Evolutionary conservation across 2,797 vertebrate species (phyloP), one percentile per base, ranked within the genome.

Genomic region (Astyanax mexicanus): DNA sequence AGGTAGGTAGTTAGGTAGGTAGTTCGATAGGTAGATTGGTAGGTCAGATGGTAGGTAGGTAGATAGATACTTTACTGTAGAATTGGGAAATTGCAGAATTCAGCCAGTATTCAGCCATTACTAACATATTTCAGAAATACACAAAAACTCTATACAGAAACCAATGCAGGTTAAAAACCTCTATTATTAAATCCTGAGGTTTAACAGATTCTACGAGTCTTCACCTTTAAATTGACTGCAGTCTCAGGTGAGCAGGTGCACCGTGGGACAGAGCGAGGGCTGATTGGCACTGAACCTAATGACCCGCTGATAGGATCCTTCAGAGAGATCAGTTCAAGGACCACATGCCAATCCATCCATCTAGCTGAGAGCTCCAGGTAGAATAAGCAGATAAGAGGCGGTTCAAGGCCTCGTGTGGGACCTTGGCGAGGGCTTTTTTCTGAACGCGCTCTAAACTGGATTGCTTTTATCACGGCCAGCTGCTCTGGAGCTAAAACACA

Each of bases 241-340:
- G 19, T 11, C 47, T 51, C n/a, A 23, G 47, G n/a, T 23, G 3
- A n/a, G 23, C n/a, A 23, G 9, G 47, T 51, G 19, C 47, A 23
- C 11, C 51, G 47, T 21, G n/a, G n/a, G 47, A 51, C 47, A 51
- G n/a, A 23, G 19, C 5, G n/a, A 51, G 19, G 19, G 47, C 47
- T 51, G 47, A 51, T 47, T 23, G 47, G 47, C 47, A 51, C 47
- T 9, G 10, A 51, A 12, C 25, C 52, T 29, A 29, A 55, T 27
- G 25, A 55, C 52, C 25, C 25, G 6, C 52, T 13, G 52, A 55
- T 27, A 29, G 23, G 25, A 21, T 10, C 47, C 47, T 51, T 51
- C 47, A 21, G 19, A 51, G 19, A 19, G 47, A 51, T 51, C 47
- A 51, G 52, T 55, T 55, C 52, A 55, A 55, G 52, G 52, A 55